These are phyloP conservation scores for Nesogale talazaci DNA, from an alignment of 2,113 vertebrate genomes.

Conservation along the genomic window DNA sequence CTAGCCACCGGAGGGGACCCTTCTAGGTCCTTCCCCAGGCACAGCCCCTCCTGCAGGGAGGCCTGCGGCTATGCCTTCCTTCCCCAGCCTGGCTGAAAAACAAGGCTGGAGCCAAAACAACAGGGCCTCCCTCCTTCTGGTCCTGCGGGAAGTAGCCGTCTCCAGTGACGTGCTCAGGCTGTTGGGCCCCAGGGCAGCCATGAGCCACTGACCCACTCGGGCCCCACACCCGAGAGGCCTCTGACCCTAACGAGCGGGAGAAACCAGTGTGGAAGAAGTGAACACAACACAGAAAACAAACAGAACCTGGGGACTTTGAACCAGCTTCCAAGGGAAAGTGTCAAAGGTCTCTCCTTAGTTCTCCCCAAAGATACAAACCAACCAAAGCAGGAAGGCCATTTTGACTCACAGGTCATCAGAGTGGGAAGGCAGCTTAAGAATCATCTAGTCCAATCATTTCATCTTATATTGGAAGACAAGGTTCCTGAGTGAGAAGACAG, in stretches of 20 bases:
- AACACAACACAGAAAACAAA: conserved; percentile 49
- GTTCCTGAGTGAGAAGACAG: not conserved
- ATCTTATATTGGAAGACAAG: conserved; percentile 31
- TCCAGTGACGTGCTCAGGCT: not conserved
- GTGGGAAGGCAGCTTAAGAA: not conserved
- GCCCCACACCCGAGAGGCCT: not conserved
- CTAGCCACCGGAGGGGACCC: not conserved
- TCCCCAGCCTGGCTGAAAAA: not conserved
- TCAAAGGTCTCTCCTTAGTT: conserved; percentile 13
- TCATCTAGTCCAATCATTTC: conserved; percentile 4
- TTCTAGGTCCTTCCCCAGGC: not conserved
- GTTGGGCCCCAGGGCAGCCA: not conserved
- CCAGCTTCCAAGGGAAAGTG: conserved; percentile 55
- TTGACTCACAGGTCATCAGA: not conserved
- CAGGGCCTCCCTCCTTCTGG: not conserved
- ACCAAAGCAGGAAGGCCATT: not conserved
- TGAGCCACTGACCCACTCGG: not conserved
- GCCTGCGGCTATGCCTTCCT: not conserved
- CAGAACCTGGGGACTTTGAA: conserved; percentile 47
- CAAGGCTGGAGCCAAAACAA: not conserved
- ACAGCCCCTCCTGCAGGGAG: too few relatives aligned
- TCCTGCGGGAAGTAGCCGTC: not conserved
- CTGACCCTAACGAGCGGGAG: not conserved
- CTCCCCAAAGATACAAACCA: too few relatives aligned
- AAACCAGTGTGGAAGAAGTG: conserved; percentile 38